phyloP scores from a whole-genome alignment of 35 echinoderm and acorn worm species.

The Hemicentrotus pulcherrimus region DNA sequence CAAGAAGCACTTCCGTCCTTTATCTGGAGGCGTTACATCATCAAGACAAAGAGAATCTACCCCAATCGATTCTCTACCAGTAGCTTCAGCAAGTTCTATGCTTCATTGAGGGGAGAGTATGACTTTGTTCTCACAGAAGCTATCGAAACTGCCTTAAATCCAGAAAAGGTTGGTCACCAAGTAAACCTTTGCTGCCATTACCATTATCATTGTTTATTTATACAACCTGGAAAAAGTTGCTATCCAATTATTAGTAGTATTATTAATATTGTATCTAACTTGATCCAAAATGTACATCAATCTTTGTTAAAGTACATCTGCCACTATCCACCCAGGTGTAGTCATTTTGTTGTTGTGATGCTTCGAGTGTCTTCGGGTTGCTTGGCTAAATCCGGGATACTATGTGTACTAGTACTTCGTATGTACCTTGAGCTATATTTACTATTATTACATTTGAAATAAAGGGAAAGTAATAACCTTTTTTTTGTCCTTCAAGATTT shows the following conservation, averaged over 20 bases:
- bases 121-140: constrained; percentile 57
- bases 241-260: neutral
- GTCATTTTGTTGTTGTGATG: too few relatives aligned
- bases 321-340: neutral
- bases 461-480: too few relatives aligned
- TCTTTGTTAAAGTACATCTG: neutral
- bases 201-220: too few relatives aligned
- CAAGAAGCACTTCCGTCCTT: constrained; percentile 87
- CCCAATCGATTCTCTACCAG: constrained; percentile 60
- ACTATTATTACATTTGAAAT: too few relatives aligned
- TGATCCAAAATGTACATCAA: neutral
- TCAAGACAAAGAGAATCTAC: constrained; percentile 73
- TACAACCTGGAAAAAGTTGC: neutral
- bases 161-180: constrained; percentile 71
- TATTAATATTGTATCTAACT: neutral
- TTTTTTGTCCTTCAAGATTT: too few relatives aligned
- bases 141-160: constrained; percentile 78
- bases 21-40: constrained; percentile 74
- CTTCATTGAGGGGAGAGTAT: constrained; percentile 55
- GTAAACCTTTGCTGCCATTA: neutral
- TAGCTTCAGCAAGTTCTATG: constrained; percentile 27
- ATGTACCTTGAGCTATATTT: too few relatives aligned
- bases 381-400: too few relatives aligned
- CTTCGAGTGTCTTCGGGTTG: too few relatives aligned
- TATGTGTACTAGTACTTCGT: too few relatives aligned